phyloP scores from a whole-genome alignment of 1,140 invertebrate species.

The Macrostomum lignano region DNA sequence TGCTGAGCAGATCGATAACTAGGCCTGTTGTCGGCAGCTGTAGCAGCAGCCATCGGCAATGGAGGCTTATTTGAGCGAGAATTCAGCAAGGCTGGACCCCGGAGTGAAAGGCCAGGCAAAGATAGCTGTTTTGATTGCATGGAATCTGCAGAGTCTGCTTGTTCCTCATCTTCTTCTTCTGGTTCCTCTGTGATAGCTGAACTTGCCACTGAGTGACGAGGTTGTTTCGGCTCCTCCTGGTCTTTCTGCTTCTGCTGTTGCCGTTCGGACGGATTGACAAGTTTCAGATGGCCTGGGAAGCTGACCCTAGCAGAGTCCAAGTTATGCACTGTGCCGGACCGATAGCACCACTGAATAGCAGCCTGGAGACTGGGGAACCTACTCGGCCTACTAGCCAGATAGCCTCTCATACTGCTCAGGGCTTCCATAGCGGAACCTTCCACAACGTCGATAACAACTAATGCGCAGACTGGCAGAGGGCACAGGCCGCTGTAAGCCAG shows the following conservation, averaged over 20 bases:
- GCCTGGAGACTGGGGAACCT: slow-evolving; percentile 55
- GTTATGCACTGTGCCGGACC: slow-evolving; percentile 67
- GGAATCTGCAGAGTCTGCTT: slow-evolving; percentile 5
- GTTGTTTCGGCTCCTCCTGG: slow-evolving; percentile 16
- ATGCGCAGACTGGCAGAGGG: slow-evolving; percentile 38
- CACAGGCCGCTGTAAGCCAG: slow-evolving; percentile 35
- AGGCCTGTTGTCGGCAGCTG: too few species aligned
- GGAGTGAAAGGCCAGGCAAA: slow-evolving; percentile 1
- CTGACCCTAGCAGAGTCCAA: slow-evolving; percentile 66
- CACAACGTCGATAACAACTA: slow-evolving; percentile 82
- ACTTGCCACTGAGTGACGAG: slow-evolving; percentile 8
- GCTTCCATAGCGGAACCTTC: slow-evolving; percentile 69
- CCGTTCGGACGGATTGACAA: slow-evolving; percentile 10
- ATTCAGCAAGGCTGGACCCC: too few species aligned
- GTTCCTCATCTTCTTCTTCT: slow-evolving; percentile 14
- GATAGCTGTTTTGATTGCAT: slow-evolving; percentile 5
- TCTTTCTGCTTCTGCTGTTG: slow-evolving; percentile 11
- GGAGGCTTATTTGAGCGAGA: too few species aligned
- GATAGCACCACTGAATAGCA: slow-evolving; percentile 79
- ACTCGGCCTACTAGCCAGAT: slow-evolving; percentile 54
- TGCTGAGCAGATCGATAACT: too few species aligned
- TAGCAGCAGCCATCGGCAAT: too few species aligned
- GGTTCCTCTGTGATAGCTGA: slow-evolving; percentile 23
- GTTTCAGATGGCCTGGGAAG: slow-evolving; percentile 75
- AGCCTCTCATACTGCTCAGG: slow-evolving; percentile 68